These are phyloP conservation scores for Scalopus aquaticus DNA, from an alignment of 2,113 vertebrate species.

Conservation along the genomic window DNA sequence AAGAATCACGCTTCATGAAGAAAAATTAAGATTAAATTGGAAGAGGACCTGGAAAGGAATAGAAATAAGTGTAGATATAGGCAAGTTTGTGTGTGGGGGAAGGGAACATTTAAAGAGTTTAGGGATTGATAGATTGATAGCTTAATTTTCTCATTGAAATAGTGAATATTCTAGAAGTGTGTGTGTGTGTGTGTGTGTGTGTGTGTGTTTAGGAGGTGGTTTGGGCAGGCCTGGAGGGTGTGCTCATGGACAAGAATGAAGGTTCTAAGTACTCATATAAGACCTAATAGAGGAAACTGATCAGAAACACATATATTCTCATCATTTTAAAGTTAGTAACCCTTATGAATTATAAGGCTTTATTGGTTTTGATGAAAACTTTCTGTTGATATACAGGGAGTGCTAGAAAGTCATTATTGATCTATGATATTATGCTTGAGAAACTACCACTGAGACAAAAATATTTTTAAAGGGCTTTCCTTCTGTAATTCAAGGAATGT, in stretches of 20 bases:
- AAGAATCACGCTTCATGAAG: background rate
- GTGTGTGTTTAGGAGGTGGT: background rate
- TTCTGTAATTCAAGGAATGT: conserved; percentile 1
- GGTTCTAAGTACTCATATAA: background rate
- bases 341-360: background rate
- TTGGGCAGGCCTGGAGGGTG: background rate
- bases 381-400: background rate
- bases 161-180: background rate
- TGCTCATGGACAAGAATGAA: background rate
- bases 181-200: background rate
- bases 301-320: background rate
- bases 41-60: background rate
- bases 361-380: background rate
- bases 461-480: background rate
- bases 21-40: background rate
- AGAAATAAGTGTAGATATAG: background rate
- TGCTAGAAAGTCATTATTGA: background rate
- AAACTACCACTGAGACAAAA: background rate
- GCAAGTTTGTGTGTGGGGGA: background rate
- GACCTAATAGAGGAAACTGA: background rate
- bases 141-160: conserved; percentile 17
- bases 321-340: background rate
- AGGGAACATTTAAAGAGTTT: background rate
- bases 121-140: background rate
- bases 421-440: background rate